Base-by-base conservation (phyloP, 2,888 invertebrate species). In the Monopis laevigella region DNA sequence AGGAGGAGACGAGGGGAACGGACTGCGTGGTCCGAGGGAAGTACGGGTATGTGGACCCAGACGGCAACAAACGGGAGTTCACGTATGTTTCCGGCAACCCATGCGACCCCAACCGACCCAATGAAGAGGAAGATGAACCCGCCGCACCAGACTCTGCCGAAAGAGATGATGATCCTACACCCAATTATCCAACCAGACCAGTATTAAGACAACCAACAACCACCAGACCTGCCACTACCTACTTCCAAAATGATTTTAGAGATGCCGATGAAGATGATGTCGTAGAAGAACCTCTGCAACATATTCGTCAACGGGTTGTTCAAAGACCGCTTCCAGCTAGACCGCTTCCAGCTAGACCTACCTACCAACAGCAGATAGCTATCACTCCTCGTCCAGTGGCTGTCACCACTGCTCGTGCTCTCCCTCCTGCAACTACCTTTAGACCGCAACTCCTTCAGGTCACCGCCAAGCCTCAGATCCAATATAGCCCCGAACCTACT, bases 1-100 rank as follows among this genome's bases (percentile, higher is more conserved):
- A 92, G 58, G 92, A 93, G 58, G 92, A 93, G 65, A 92, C 92
- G 2, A 75, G 92, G 44, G 92, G 92, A 36, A 89, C 90, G 1
- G 92, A 93, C 69, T 93, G 92, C 63, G 91, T 93, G 0, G 92
- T 92, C 3, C 84, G 92, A 45, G 93, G 93, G 40, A 92, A 92
- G 65, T 93, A 93, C 65, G 93, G 93, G 14, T 93, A 93, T 74
- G 81, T 93, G 8, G 93, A 93, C 68, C 92, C 92, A 0, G 91
- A 92, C 48, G 93, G 93, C 51, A 90, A 92, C 72, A 90, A 90
- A 57, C 73, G 92, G 49, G 92, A 93, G 65, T 92, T 93, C 70
- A 90, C 90, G 3, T 93, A 93, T 68, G 92, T 92, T 0, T 90
- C 90, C 16, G 92, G 92, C 13, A 92, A 92, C 62, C 91, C 92